Conservation (phyloP, 2,888 invertebrate genomes). For the Epinotia ramella region DNA sequence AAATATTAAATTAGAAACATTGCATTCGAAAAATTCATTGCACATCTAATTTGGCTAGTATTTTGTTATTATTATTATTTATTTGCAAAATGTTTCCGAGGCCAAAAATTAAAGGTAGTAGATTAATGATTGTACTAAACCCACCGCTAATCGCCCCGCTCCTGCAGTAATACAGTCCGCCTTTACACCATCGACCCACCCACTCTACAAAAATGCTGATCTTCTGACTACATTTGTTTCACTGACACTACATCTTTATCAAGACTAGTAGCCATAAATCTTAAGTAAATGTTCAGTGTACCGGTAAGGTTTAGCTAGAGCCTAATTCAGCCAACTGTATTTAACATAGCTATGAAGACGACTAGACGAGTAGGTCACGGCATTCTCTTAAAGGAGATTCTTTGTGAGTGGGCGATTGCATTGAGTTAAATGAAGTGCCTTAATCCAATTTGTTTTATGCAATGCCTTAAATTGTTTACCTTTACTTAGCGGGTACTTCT, state of each 20-base stretch:
- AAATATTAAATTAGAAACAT: too few relatives aligned
- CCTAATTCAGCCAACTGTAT: conserved; percentile 28
- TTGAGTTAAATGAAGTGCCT: conserved; percentile 43
- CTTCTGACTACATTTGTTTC: conserved; percentile 29
- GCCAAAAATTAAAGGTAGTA: too few relatives aligned
- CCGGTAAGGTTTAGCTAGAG: conserved; percentile 39
- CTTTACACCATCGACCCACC: conserved; percentile 20
- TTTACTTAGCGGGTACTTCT: conserved; percentile 34
- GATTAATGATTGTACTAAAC: neutral
- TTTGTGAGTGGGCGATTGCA: conserved; percentile 39
- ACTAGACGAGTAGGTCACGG: conserved; percentile 38
- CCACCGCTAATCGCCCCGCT: conserved; percentile 14
- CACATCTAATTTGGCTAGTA: too few relatives aligned
- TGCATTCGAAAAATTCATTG: too few relatives aligned
- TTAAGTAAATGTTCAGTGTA: conserved; percentile 20
- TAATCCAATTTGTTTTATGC: conserved; percentile 43
- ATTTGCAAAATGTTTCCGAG: too few relatives aligned
- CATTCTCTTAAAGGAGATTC: conserved; percentile 41
- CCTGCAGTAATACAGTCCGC: conserved; percentile 10
- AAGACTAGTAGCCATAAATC: conserved; percentile 30
- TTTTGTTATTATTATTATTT: too few relatives aligned
- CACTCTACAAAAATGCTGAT: conserved; percentile 40
- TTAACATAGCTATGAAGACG: conserved; percentile 24
- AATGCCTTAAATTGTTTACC: conserved; percentile 40
- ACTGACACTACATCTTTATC: conserved; percentile 42